phyloP scores from a whole-genome alignment of 2,888 invertebrate species.

The Campoplex capitator region DNA sequence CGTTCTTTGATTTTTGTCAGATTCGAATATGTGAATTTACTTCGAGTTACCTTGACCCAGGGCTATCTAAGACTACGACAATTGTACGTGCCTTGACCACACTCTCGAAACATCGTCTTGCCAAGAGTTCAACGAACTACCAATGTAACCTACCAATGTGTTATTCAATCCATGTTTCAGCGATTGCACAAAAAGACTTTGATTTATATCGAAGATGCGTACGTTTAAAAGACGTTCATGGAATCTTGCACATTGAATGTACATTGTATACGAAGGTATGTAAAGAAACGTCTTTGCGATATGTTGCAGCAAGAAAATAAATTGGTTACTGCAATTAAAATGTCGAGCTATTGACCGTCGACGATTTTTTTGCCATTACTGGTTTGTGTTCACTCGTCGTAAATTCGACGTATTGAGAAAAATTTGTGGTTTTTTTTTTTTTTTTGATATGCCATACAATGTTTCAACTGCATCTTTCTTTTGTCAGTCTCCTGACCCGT shows the following conservation, averaged over 20 bases:
- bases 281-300: background rate
- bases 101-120: constrained; percentile 4
- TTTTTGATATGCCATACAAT: background rate
- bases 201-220: background rate
- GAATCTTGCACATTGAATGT: background rate
- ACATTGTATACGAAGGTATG: background rate
- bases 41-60: constrained; percentile 38
- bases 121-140: constrained; percentile 21
- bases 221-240: constrained; percentile 1
- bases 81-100: constrained; percentile 31
- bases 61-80: constrained; percentile 27
- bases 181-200: constrained; percentile 10
- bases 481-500: background rate
- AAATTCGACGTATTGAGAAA: constrained; percentile 39
- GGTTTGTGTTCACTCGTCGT: constrained; percentile 17
- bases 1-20: background rate
- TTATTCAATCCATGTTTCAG: background rate
- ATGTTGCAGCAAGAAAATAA: constrained; percentile 3
- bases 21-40: background rate
- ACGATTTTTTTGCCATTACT: constrained; percentile 8
- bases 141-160: constrained; percentile 1
- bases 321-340: constrained; percentile 6
- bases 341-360: background rate
- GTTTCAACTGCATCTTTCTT: background rate
- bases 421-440: constrained; percentile 21